A percentile compares a stretch with the other conserved stretches of the same genome.
These are phyloP conservation scores for Galendromus occidentalis DNA, from an alignment of 1,140 invertebrate genomes.

Conservation along the genomic window DNA sequence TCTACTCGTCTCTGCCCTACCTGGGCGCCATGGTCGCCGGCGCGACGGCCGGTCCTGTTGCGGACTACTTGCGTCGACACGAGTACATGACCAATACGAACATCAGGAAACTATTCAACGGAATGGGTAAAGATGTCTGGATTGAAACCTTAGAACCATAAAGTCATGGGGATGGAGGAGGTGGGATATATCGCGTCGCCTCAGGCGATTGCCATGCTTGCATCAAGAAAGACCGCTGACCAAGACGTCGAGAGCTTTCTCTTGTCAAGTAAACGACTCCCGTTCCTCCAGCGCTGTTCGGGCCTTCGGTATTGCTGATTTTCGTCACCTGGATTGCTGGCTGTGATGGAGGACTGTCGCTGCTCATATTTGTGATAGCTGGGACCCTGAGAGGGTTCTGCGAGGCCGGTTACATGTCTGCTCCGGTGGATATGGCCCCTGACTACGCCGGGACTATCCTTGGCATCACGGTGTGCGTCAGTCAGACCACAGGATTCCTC, in stretches of 20 bases:
- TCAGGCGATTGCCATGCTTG: too few relatives aligned
- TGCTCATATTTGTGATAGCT: constrained; percentile 16
- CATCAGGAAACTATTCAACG: constrained; percentile 19
- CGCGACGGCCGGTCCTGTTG: constrained; percentile 30
- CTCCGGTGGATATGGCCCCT: constrained; percentile 20
- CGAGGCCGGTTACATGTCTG: constrained; percentile 18
- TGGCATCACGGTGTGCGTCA: background rate
- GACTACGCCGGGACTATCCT: constrained; percentile 20
- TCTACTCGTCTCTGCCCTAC: constrained; percentile 37
- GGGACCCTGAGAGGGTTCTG: constrained; percentile 19
- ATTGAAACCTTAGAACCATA: too few relatives aligned
- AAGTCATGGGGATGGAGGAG: too few relatives aligned
- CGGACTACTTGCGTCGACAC: constrained; percentile 28
- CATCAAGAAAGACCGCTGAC: too few relatives aligned
- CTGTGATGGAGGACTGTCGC: constrained; percentile 12
- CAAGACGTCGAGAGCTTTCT: too few relatives aligned
- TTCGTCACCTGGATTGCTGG: background rate
- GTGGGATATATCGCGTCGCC: too few relatives aligned
- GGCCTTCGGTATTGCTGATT: background rate
- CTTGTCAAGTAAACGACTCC: too few relatives aligned
- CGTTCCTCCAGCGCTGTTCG: background rate
- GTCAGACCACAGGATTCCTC: background rate
- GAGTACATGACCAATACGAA: constrained; percentile 12
- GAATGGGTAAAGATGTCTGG: constrained; percentile 16
- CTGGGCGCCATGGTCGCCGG: constrained; percentile 32